These are phyloP conservation scores for Smutsia gigantea DNA, from an alignment of 2,797 vertebrate genomes.

Conservation along the genomic window DNA sequence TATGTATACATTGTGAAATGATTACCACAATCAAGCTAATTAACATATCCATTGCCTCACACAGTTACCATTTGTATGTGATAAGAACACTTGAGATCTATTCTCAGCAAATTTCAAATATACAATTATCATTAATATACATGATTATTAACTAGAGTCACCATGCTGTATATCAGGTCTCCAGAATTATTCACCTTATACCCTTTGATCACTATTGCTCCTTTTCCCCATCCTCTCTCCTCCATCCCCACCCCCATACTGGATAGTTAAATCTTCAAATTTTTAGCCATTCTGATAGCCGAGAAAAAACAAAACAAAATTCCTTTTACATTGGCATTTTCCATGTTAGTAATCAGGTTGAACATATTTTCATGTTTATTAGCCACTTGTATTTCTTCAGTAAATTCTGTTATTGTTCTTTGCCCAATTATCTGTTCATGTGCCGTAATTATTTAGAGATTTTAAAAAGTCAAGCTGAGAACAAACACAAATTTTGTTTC, in stretches of 20 bases:
- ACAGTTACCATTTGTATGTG: background rate
- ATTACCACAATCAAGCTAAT: background rate
- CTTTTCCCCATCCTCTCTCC: background rate
- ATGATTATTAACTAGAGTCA: background rate
- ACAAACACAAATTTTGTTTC: background rate
- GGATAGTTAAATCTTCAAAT: background rate
- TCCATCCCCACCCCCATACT: background rate
- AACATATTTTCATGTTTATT: background rate
- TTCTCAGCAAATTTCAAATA: background rate
- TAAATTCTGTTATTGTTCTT: background rate
- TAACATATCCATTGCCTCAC: background rate
- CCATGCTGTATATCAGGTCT: background rate
- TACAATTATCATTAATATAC: too few species aligned
- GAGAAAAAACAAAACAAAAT: background rate
- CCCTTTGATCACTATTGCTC: background rate
- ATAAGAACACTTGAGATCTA: background rate
- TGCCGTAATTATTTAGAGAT: background rate
- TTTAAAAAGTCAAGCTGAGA: background rate
- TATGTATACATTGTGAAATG: background rate
- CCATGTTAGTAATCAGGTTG: background rate
- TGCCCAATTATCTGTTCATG: background rate
- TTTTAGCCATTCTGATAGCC: background rate
- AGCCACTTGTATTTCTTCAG: background rate
- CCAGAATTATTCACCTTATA: background rate
- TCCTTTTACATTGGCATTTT: background rate